Base-by-base conservation (phyloP, 2,797 vertebrate genomes). In the Sebastes minor region DNA sequence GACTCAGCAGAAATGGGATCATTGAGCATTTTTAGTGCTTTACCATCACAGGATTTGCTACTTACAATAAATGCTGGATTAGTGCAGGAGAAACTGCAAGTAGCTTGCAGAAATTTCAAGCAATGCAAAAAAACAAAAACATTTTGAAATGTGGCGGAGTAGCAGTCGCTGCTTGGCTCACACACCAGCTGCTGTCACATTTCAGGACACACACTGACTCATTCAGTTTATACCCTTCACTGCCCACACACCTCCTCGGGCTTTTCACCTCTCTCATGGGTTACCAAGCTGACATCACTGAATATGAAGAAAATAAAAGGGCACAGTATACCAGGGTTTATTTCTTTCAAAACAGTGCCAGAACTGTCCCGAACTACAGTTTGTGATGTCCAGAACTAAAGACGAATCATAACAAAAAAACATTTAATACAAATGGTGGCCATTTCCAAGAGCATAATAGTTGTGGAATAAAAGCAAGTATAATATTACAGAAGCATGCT, bases 21-120 rank as follows among this genome's bases (percentile, higher is more conserved):
- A 78, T 76, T 81, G 82, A 79, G 73, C 73, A 35, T 85, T 87
- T 85, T 80, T 82, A 82, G 13, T 63, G 68, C 76, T 83, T 86
- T 73, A 80, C 83, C 73, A 81, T 89, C 74, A 84, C 73, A 68
- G 71, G 89, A 89, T 93, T 93, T 91, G 67, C 84, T 81, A 16
- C 71, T 76, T 60, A 72, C 65, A 74, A 60, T 83, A 85, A 90
- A 91, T 78, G 71, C 68, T 55, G 92, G 88, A 91, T 94, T 90
- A 92, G 82, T 35, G 52, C 38, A 22, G 73, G 76, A 23, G 66
- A 65, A 63, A 78, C 73, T 72, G 68, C 65, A 33, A 61, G 55
- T 27, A 62, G 82, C 70, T 86, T 78, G 71, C 67, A 90, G 65
- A 86, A 42, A 77, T 83, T 77, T 84, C 60, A 70, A 80, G 78